Evolutionary conservation across 2,888 invertebrate species (phyloP), one percentile per base, ranked within the genome.

Genomic region (Ferrisia virgata): DNA sequence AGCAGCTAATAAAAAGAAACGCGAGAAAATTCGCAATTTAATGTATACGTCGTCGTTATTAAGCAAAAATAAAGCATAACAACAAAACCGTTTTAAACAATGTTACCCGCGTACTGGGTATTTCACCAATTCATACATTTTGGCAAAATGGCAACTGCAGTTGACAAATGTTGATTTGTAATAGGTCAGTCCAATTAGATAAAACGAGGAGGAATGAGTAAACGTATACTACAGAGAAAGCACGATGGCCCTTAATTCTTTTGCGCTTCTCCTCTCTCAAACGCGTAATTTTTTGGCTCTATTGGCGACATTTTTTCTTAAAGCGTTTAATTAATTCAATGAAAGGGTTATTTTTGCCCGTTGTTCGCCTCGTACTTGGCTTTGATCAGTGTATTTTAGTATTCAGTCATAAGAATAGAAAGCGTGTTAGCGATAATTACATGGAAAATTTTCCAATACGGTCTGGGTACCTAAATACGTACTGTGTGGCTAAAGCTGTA

Each of bases 131-230:
- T 64, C 28, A 76, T 25, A 76, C 1, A 76, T 76, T 76, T 76
- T 76, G 72, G 72, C 72, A 76, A 76, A 76, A 76, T 76, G 72
- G 72, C 72, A 76, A 76, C 31, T 36, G 36, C 72, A 36, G 33
- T 76, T 76, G 72, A 76, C 72, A 36, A 76, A 76, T 76, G 72
- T 76, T 76, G 72, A 76, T 76, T 76, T 76, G 36, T 76, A 76
- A 76, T 76, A 76, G 72, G 72, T 76, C 72, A 76, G 72, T 76
- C 72, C 72, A 76, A 76, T 76, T 76, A 76, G 72, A 76, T 76
- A 76, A 76, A 76, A 76, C 36, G 72, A 76, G 18, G 5, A 47
- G 47, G 2, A 47, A 3, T 5, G 2, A n/a, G 53, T 43, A 43
- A 15, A 40, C 40, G 40, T 11, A 40, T 4, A 11, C 13, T 11